phyloP scores from a whole-genome alignment of 2,113 vertebrate species.

The Xenopus tropicalis region DNA sequence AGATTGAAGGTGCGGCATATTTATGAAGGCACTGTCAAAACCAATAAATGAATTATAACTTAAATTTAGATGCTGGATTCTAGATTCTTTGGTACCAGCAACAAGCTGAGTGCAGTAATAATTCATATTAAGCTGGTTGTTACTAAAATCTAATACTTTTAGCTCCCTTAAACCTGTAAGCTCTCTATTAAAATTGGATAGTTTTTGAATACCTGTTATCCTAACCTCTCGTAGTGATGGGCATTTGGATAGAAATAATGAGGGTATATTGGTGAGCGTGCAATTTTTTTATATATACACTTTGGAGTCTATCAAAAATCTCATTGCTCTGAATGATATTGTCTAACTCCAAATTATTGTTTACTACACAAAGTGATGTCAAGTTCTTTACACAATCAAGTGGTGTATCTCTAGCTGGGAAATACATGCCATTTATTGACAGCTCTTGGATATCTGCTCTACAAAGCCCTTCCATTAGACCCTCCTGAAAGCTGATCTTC shows the following conservation, averaged over 20 bases:
- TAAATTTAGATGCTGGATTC: slow-evolving; percentile 63
- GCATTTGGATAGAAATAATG: neutral
- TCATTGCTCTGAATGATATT: neutral
- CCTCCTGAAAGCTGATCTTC: fast-evolving
- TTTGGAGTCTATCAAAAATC: slow-evolving; percentile 48
- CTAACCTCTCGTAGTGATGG: slow-evolving; percentile 58
- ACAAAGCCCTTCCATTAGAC: slow-evolving; percentile 60
- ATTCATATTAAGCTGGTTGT: slow-evolving; percentile 52
- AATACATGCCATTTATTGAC: slow-evolving; percentile 46
- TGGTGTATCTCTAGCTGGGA: slow-evolving; percentile 6
- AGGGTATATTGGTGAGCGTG: slow-evolving; percentile 32
- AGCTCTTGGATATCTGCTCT: slow-evolving; percentile 59
- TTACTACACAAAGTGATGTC: slow-evolving; percentile 58
- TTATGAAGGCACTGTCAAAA: slow-evolving; percentile 46
- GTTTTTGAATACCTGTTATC: slow-evolving; percentile 46
- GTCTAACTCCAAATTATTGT: fast-evolving
- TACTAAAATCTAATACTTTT: slow-evolving; percentile 64
- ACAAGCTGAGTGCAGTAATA: slow-evolving; percentile 43
- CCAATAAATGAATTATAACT: slow-evolving; percentile 63
- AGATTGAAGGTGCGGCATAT: slow-evolving; percentile 53
- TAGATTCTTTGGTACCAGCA: neutral
- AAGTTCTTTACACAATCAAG: slow-evolving; percentile 59
- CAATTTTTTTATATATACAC: slow-evolving; percentile 54
- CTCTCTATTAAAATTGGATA: neutral
- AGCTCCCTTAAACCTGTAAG: slow-evolving; percentile 47